phyloP scores from a whole-genome alignment of 1,140 invertebrate genomes.

The Rhizoglyphus robini region DNA sequence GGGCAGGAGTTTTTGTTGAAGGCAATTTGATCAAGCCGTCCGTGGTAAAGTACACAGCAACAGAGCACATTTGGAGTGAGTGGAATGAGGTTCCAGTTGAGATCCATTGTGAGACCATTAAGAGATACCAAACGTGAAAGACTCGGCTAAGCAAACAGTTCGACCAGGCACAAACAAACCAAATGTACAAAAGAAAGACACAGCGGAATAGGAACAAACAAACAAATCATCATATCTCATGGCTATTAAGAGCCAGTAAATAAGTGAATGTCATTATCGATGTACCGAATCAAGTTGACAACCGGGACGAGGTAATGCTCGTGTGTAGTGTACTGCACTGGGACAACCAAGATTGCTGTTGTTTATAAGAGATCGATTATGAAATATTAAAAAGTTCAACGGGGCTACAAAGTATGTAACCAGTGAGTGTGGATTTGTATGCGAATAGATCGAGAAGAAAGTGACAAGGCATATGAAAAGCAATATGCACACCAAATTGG shows the following conservation, averaged over 20 bases:
- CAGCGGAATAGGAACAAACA: background rate
- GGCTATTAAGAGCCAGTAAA: background rate
- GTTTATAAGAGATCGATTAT: background rate
- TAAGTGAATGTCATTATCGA: background rate
- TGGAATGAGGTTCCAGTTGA: background rate
- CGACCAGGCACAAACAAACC: background rate
- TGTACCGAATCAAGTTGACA: background rate
- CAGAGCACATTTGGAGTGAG: background rate
- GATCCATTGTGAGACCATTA: background rate
- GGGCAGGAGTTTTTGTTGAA: conserved; percentile 9
- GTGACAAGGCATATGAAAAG: background rate
- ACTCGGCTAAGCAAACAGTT: background rate
- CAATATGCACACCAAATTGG: background rate
- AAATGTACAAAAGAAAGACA: background rate
- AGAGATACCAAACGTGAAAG: conserved; percentile 1
- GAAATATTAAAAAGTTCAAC: background rate
- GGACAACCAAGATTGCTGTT: background rate
- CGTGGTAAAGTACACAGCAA: background rate
- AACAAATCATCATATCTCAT: background rate
- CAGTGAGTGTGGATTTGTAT: background rate
- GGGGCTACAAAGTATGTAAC: background rate
- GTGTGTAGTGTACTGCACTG: background rate
- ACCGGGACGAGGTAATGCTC: background rate
- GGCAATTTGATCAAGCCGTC: conserved; percentile 21
- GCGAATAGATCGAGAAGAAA: background rate